Conservation (phyloP, 2,888 invertebrate species). For the Cheilosia vulpina region DNA sequence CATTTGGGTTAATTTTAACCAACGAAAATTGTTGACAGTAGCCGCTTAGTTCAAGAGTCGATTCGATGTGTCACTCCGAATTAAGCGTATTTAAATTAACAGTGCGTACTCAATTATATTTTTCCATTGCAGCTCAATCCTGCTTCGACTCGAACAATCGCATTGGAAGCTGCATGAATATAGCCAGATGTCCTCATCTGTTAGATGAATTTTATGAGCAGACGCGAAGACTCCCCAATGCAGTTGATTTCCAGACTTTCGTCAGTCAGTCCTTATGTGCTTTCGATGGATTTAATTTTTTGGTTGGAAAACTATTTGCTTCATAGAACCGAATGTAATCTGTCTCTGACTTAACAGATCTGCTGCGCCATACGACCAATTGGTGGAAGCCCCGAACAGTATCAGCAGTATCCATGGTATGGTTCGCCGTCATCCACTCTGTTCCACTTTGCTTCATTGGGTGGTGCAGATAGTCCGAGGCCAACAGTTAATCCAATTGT, state of each 20-base stretch:
- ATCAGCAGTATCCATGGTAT: constrained; percentile 1
- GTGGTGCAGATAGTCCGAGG: constrained; percentile 20
- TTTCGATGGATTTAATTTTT: constrained; percentile 86
- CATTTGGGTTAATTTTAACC: too few species aligned
- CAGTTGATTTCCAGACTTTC: constrained; percentile 82
- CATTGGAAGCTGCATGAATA: constrained; percentile 85
- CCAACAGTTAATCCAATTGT: not conserved
- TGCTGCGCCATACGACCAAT: constrained; percentile 76
- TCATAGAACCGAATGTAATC: not conserved
- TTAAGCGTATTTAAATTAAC: not conserved
- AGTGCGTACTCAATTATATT: too few species aligned
- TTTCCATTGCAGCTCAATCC: constrained; percentile 78
- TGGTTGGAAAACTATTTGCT: constrained; percentile 83
- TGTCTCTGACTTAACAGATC: constrained; percentile 73
- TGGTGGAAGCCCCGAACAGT: not conserved
- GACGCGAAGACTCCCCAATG: constrained; percentile 77
- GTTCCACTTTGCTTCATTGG: constrained; percentile 42
- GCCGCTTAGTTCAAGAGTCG: too few species aligned
- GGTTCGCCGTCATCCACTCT: constrained; percentile 8
- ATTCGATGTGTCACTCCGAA: not conserved
- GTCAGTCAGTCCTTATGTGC: constrained; percentile 89
- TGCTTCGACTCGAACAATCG: constrained; percentile 85
- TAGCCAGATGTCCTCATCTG: constrained; percentile 85
- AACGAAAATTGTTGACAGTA: too few species aligned
- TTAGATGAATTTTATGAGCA: constrained; percentile 80